Evolutionary conservation across 2,113 vertebrate species (phyloP).

Genomic region (Pleuronectes platessa): DNA sequence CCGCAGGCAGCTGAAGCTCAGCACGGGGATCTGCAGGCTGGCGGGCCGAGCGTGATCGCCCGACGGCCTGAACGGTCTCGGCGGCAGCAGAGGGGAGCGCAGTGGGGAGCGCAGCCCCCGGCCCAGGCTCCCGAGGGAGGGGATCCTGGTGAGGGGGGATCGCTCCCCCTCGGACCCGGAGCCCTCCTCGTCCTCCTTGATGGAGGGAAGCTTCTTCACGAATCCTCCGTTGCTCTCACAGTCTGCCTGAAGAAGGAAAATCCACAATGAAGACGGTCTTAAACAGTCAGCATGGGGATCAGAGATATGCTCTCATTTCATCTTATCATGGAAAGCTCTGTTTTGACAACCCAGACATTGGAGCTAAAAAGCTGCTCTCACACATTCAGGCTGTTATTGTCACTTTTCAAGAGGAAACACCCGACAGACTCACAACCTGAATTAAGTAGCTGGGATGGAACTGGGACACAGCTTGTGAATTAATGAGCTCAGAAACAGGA

Average conservation of each 20-base stretch:
- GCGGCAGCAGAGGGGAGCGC: slow-evolving; percentile 68
- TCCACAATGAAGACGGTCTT: too few species aligned
- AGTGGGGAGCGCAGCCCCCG: slow-evolving; percentile 67
- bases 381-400: background rate
- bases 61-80: slow-evolving; percentile 68
- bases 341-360: background rate
- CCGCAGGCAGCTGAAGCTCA: slow-evolving; percentile 80
- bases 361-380: too few species aligned
- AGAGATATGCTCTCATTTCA: too few species aligned
- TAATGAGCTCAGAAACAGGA: background rate
- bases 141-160: slow-evolving; percentile 69
- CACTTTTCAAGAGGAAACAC: background rate
- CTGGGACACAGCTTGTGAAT: background rate
- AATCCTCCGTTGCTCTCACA: slow-evolving; percentile 83
- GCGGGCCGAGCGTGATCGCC: slow-evolving; percentile 67
- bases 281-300: background rate
- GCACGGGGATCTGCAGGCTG: slow-evolving; percentile 81
- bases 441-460: background rate
- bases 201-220: slow-evolving; percentile 84
- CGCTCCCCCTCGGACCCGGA: slow-evolving; percentile 77
- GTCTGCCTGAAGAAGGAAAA: slow-evolving; percentile 65
- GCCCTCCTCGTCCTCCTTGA: slow-evolving; percentile 84
- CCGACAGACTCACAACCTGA: background rate
- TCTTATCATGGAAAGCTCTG: too few species aligned
- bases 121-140: slow-evolving; percentile 67